Evolutionary conservation across 1,140 invertebrate species (phyloP), one percentile per base, ranked within the genome.

Genomic region (Atopsyche davidsoni): DNA sequence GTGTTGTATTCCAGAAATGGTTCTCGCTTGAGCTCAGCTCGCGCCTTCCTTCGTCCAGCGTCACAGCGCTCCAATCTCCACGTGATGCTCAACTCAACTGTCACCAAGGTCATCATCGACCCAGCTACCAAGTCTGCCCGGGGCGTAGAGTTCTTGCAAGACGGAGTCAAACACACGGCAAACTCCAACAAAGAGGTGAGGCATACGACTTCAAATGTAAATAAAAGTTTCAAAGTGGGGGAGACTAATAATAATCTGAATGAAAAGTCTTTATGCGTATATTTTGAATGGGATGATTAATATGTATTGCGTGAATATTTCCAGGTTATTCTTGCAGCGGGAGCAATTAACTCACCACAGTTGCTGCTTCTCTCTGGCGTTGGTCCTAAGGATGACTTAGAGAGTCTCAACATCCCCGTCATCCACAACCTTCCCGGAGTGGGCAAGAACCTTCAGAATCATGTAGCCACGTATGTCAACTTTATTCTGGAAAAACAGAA

Each of bases 171-270:
- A 0, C 78, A 83, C 54, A 76, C 82, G 13, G 81, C 90, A 3
- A 66, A 81, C 25, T 87, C 88, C 0, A 79, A 70, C n/a, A 92
- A 87, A 61, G 94, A 97, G 67, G 83, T 96, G 0, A 87, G 93
- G 11, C 7, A 38, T 13, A 38, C 11, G 35, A 14, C 35, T 13
- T 13, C n/a, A 38, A 38, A 9, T 38, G 4, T n/a, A 7, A n/a
- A 31, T 31, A 7, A 31, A 31, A 31, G n/a, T 7, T n/a, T n/a
- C n/a, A n/a, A n/a, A n/a, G n/a, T n/a, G n/a, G n/a, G n/a, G n/a
- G n/a, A n/a, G n/a, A n/a, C n/a, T n/a, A n/a, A n/a, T n/a, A n/a
- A n/a, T n/a, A n/a, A n/a, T n/a, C n/a, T n/a, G n/a, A n/a, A n/a
- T n/a, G n/a, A n/a, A n/a, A n/a, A n/a, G n/a, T n/a, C n/a, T n/a